Percentiles rank a stretch among this genome's conserved stretches.
Conservation (phyloP, 1,140 invertebrate species). For the Pogonomyrmex barbatus region DNA sequence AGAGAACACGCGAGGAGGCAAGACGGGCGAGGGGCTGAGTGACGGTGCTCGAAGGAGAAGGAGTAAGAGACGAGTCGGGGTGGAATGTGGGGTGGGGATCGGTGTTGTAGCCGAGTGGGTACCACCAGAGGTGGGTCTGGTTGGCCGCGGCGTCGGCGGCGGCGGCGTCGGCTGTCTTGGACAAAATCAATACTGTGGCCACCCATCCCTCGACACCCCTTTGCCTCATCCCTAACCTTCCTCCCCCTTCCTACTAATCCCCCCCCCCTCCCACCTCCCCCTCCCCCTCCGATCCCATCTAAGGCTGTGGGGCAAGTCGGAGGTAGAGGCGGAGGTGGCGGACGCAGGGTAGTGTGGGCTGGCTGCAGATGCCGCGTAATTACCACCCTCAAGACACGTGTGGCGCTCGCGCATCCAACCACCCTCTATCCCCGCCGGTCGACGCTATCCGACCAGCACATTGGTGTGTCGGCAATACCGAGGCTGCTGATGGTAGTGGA, state of each 20-base stretch:
- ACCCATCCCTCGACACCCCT: conserved; percentile 79
- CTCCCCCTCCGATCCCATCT: conserved; percentile 72
- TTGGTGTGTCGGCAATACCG: conserved; percentile 76
- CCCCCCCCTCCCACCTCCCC: conserved; percentile 57
- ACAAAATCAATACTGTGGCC: conserved; percentile 87
- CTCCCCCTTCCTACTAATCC: conserved; percentile 58
- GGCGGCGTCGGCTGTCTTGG: conserved; percentile 84
- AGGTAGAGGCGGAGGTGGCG: conserved; percentile 78
- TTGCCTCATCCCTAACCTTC: conserved; percentile 72
- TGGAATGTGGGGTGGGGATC: conserved; percentile 78
- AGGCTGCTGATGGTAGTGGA: conserved; percentile 73
- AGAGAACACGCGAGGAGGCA: conserved; percentile 20
- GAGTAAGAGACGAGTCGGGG: conserved; percentile 68
- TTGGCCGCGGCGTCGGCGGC: conserved; percentile 85
- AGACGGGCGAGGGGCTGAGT: conserved; percentile 56
- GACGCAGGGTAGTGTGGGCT: conserved; percentile 79
- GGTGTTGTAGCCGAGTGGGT: conserved; percentile 85
- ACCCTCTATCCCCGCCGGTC: conserved; percentile 24
- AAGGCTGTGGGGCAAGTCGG: conserved; percentile 83
- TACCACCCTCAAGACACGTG: conserved; percentile 87
- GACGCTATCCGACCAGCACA: conserved; percentile 59
- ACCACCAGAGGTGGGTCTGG: conserved; percentile 85
- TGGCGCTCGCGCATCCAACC: conserved; percentile 83
- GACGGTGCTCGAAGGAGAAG: conserved; percentile 66
- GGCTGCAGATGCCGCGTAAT: conserved; percentile 86